Conservation (phyloP, 2,113 vertebrate species). For the Proterorhinus semilunaris region DNA sequence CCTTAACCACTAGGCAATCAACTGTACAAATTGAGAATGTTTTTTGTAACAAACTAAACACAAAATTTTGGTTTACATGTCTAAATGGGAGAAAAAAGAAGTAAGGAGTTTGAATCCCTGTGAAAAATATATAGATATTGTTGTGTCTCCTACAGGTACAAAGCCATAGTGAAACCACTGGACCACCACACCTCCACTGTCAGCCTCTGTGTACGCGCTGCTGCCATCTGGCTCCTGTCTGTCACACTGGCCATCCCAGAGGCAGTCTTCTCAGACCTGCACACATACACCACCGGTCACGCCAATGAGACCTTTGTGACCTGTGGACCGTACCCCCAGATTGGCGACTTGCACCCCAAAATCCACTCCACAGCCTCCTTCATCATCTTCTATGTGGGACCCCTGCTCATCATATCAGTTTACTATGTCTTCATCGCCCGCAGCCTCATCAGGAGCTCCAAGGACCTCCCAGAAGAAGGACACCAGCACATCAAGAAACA, state of each 20-base stretch:
- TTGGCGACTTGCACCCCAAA: slow-evolving; percentile 87
- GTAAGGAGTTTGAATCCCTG: too few species aligned
- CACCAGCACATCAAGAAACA: slow-evolving; percentile 86
- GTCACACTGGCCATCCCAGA: slow-evolving; percentile 90
- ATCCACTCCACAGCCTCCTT: slow-evolving; percentile 93
- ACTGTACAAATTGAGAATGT: too few species aligned
- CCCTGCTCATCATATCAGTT: slow-evolving; percentile 88
- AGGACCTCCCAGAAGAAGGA: slow-evolving; percentile 87
- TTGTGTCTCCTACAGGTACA: slow-evolving; percentile 80
- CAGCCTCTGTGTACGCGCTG: slow-evolving; percentile 82
- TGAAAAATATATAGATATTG: too few species aligned
- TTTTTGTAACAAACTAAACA: too few species aligned
- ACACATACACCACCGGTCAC: slow-evolving; percentile 83
- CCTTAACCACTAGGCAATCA: too few species aligned
- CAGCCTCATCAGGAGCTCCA: slow-evolving; percentile 87
- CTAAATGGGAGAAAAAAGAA: too few species aligned
- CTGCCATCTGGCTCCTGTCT: slow-evolving; percentile 90
- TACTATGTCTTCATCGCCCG: slow-evolving; percentile 95
- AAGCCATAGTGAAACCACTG: slow-evolving; percentile 93
- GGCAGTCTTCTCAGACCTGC: slow-evolving; percentile 92
- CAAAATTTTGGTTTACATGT: too few species aligned
- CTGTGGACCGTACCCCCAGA: slow-evolving; percentile 90
- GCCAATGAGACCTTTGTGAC: slow-evolving; percentile 89
- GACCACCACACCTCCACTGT: slow-evolving; percentile 82
- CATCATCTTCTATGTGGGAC: slow-evolving; percentile 91